Evolutionary conservation across 2,797 vertebrate species (phyloP).

Genomic region (Clarias pachynema): DNA sequence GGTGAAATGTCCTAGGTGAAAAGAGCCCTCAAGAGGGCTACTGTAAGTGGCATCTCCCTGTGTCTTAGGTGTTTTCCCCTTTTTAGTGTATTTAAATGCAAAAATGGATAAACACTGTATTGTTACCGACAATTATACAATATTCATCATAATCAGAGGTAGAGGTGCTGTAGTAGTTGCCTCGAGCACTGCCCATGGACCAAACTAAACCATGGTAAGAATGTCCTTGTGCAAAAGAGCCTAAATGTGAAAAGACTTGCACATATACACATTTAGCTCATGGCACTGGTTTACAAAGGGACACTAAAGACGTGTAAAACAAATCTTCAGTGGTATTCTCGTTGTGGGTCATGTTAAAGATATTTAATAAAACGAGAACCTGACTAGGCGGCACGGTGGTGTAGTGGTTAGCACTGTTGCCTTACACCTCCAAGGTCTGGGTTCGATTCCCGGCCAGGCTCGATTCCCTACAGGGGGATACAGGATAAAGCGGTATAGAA

Average conservation of each 20-base stretch:
- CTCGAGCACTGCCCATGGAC: background rate
- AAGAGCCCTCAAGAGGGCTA: too few relatives aligned
- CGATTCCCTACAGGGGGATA: too few relatives aligned
- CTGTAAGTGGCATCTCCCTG: background rate
- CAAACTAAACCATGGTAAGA: background rate
- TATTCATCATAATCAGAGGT: background rate
- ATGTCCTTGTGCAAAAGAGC: background rate
- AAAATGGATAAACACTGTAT: too few relatives aligned
- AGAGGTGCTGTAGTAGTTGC: too few relatives aligned
- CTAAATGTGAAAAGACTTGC: conserved; percentile 8
- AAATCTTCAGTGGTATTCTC: background rate
- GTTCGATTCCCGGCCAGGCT: too few relatives aligned
- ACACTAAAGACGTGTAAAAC: background rate
- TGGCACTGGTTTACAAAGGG: background rate
- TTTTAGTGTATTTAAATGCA: background rate
- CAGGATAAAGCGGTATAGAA: too few relatives aligned
- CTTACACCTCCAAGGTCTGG: too few relatives aligned
- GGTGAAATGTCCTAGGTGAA: too few relatives aligned
- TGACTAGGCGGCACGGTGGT: too few relatives aligned
- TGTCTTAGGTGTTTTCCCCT: background rate
- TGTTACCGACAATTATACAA: background rate
- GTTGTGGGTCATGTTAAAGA: background rate
- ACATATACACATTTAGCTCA: conserved; percentile 1
- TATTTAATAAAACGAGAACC: conserved; percentile 1
- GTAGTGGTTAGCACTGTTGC: too few relatives aligned